Percentiles rank a stretch among this genome's conserved stretches.
Evolutionary conservation across 2,888 invertebrate species (phyloP).

Genomic region (Chydorus sphaericus): DNA sequence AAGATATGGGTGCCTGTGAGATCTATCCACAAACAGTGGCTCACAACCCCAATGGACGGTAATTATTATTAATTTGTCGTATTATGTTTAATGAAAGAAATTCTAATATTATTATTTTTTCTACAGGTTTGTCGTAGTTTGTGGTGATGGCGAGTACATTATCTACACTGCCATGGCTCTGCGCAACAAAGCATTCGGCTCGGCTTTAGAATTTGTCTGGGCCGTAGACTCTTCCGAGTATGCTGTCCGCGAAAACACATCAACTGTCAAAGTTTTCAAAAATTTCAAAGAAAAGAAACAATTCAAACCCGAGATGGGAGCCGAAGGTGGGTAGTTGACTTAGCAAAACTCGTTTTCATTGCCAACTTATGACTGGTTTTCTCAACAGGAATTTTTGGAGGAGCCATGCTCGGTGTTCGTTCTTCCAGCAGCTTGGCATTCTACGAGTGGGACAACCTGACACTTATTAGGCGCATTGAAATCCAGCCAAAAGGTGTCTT

Average conservation of each 20-base stretch:
- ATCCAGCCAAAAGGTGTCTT: conserved; percentile 85
- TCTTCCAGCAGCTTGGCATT: conserved; percentile 85
- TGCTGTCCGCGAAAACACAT: conserved; percentile 65
- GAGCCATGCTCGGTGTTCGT: conserved; percentile 75
- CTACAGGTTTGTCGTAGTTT: conserved; percentile 69
- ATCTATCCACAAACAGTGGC: conserved; percentile 97
- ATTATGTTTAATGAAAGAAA: background rate
- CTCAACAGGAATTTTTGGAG: conserved; percentile 69
- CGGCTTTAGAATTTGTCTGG: conserved; percentile 98
- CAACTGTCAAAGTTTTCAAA: conserved; percentile 84
- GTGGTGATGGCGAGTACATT: conserved; percentile 98
- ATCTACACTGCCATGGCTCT: conserved; percentile 99
- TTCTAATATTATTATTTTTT: background rate
- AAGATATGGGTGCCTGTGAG: conserved; percentile 98
- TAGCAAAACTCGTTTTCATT: background rate
- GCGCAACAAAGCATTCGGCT: conserved; percentile 95
- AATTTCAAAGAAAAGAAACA: conserved; percentile 95
- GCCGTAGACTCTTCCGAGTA: conserved; percentile 85
- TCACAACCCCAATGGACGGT: conserved; percentile 94
- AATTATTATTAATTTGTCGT: conserved; percentile 14
- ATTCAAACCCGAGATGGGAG: conserved; percentile 92
- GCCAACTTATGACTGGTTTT: background rate
- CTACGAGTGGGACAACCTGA: conserved; percentile 93
- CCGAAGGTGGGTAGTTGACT: conserved; percentile 52
- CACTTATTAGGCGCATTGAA: conserved; percentile 86